Conservation (phyloP, 1,140 invertebrate genomes). For the Galleria mellonella region DNA sequence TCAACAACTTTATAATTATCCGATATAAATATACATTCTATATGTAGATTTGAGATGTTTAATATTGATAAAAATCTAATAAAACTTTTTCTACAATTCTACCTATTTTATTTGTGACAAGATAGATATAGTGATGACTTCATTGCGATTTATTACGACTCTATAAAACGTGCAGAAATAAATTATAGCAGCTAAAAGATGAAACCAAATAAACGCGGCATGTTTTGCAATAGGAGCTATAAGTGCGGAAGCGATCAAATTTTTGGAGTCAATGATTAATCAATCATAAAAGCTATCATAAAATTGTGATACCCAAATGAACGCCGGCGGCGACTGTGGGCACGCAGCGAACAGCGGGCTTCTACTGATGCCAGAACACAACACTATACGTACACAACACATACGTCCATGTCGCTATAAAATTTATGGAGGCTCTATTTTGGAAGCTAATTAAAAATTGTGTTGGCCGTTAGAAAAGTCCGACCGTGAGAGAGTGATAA, state of each 20-base stretch:
- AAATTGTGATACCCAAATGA: conserved; percentile 35
- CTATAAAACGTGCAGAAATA: too few species aligned
- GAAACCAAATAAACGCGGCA: conserved; percentile 15
- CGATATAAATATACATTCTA: too few species aligned
- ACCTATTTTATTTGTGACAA: too few species aligned
- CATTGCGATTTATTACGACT: too few species aligned
- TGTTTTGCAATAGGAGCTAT: conserved; percentile 33
- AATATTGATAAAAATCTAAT: too few species aligned
- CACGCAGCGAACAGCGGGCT: conserved; percentile 7
- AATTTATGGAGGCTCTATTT: conserved; percentile 60
- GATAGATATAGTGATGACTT: too few species aligned
- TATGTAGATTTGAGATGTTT: too few species aligned
- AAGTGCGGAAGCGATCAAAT: conserved; percentile 39
- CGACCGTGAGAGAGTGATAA: conserved; percentile 58
- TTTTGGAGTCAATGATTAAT: conserved; percentile 33
- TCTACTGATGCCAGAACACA: conserved; percentile 7
- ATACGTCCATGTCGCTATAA: conserved; percentile 41
- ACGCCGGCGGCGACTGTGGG: conserved; percentile 19
- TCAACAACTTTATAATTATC: too few species aligned
- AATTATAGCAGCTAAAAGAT: conserved; percentile 10
- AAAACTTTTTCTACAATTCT: too few species aligned
- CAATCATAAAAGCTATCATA: conserved; percentile 40
- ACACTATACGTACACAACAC: conserved; percentile 15
- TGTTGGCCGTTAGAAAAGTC: conserved; percentile 43
- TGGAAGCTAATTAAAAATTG: conserved; percentile 56